Percentiles rank a stretch among this genome's conserved stretches.
phyloP scores from a whole-genome alignment of 1,140 invertebrate genomes.

The Euura lappo region DNA sequence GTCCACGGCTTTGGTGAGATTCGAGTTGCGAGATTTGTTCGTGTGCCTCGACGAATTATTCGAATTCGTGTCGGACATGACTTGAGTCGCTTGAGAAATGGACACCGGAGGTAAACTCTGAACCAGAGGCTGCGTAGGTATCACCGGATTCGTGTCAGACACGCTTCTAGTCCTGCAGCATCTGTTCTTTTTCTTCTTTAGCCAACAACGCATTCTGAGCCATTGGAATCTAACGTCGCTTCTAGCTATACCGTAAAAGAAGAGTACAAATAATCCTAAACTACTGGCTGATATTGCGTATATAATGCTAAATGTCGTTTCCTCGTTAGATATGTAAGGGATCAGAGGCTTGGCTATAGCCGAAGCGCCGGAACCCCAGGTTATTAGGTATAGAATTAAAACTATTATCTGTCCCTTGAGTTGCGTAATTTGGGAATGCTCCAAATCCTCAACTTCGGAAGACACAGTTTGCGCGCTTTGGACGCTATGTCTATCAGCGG shows the following conservation, averaged over 20 bases:
- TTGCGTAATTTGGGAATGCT: constrained; percentile 82
- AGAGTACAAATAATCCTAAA: constrained; percentile 82
- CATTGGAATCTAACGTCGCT: constrained; percentile 82
- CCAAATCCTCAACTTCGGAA: constrained; percentile 80
- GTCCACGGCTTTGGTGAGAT: constrained; percentile 37
- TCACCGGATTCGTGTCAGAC: constrained; percentile 67
- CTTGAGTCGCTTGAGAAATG: constrained; percentile 52
- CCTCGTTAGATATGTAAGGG: constrained; percentile 70
- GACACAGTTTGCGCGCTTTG: constrained; percentile 69
- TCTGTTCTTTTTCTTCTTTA: constrained; percentile 65
- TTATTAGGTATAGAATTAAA: constrained; percentile 75
- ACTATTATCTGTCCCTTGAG: constrained; percentile 80
- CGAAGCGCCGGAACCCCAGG: constrained; percentile 77
- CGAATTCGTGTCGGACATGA: constrained; percentile 55
- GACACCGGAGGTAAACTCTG: constrained; percentile 45
- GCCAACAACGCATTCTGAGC: constrained; percentile 68
- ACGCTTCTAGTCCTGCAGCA: constrained; percentile 71
- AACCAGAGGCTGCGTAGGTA: constrained; percentile 59
- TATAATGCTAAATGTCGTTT: constrained; percentile 78
- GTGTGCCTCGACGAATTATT: constrained; percentile 49
- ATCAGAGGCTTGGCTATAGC: constrained; percentile 71
- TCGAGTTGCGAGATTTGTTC: constrained; percentile 46
- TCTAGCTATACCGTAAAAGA: constrained; percentile 85
- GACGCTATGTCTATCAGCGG: constrained; percentile 65
- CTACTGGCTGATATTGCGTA: constrained; percentile 75